These are phyloP conservation scores for Chelonus insularis DNA, from an alignment of 1,140 invertebrate species.

Conservation along the genomic window DNA sequence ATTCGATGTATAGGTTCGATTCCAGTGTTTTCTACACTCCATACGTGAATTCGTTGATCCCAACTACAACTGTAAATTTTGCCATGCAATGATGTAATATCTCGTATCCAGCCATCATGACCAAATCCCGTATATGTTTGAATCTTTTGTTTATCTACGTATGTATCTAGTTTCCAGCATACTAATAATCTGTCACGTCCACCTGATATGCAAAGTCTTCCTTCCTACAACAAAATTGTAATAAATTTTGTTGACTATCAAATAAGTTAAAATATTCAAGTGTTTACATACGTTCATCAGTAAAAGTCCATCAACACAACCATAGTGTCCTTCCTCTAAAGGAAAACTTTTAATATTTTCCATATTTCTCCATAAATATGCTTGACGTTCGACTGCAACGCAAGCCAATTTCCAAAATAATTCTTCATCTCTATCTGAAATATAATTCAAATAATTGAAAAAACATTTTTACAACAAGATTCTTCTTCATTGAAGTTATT, in stretches of 20 bases:
- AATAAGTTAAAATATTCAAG: too few relatives aligned
- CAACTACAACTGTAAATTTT: slow-evolving; percentile 54
- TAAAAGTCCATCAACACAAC: slow-evolving; percentile 47
- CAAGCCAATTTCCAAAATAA: slow-evolving; percentile 54
- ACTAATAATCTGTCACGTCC: slow-evolving; percentile 49
- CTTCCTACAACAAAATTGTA: too few relatives aligned
- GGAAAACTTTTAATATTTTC: slow-evolving; percentile 37
- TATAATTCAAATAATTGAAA: too few relatives aligned
- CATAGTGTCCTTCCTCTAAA: slow-evolving; percentile 40
- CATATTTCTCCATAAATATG: slow-evolving; percentile 40
- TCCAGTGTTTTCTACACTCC: slow-evolving; percentile 38
- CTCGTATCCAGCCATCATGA: slow-evolving; percentile 57
- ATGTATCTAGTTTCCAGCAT: slow-evolving; percentile 37
- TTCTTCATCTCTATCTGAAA: slow-evolving; percentile 43
- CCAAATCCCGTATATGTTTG: slow-evolving; percentile 32
- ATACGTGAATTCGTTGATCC: slow-evolving; percentile 49
- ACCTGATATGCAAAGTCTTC: slow-evolving; percentile 48
- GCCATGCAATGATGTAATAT: slow-evolving; percentile 44
- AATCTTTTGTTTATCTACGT: slow-evolving; percentile 27
- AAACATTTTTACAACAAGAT: too few relatives aligned
- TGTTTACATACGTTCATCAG: slow-evolving; percentile 41
- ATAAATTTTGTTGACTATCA: too few relatives aligned
- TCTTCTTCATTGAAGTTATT: too few relatives aligned
- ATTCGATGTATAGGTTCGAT: slow-evolving; percentile 41
- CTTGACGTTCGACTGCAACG: slow-evolving; percentile 44